These are phyloP conservation scores for Lepidocyrtinus sp. DNA, from an alignment of 2,888 invertebrate species.

Conservation along the genomic window DNA sequence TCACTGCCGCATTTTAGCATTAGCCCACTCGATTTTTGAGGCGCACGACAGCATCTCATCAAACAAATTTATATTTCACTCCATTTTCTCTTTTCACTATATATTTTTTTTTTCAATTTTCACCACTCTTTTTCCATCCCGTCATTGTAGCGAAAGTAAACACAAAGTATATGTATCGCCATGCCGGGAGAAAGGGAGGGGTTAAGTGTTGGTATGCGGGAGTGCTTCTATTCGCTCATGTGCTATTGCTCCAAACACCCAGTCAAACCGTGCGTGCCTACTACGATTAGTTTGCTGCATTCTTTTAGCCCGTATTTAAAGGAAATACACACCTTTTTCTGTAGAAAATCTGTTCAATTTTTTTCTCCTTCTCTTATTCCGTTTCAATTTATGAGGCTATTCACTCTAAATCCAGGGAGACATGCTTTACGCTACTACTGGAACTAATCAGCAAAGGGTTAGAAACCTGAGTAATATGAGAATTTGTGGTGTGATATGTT, in stretches of 20 bases:
- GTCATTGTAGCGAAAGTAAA: background rate
- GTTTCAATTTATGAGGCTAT: conserved; percentile 6
- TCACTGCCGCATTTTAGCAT: background rate
- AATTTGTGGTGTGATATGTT: background rate
- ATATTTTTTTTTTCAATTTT: conserved; percentile 23
- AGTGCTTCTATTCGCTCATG: background rate
- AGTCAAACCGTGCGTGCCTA: too few species aligned
- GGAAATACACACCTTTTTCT: too few species aligned
- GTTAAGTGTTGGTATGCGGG: conserved; percentile 58
- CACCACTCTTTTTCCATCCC: conserved; percentile 17
- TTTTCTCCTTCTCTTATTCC: background rate
- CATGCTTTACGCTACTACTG: too few species aligned
- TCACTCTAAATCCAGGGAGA: background rate
- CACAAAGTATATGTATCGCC: conserved; percentile 24
- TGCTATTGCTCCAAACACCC: too few species aligned
- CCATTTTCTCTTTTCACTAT: conserved; percentile 14
- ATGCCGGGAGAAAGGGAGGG: conserved; percentile 24
- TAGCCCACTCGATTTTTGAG: conserved; percentile 35
- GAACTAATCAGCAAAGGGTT: conserved; percentile 4
- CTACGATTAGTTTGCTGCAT: too few species aligned
- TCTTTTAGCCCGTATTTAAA: too few species aligned
- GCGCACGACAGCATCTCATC: conserved; percentile 64
- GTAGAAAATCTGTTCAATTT: background rate
- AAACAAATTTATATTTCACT: conserved; percentile 52
- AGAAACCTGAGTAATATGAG: background rate